Conservation (phyloP, 2,888 invertebrate genomes). For the Cenopis cana region DNA sequence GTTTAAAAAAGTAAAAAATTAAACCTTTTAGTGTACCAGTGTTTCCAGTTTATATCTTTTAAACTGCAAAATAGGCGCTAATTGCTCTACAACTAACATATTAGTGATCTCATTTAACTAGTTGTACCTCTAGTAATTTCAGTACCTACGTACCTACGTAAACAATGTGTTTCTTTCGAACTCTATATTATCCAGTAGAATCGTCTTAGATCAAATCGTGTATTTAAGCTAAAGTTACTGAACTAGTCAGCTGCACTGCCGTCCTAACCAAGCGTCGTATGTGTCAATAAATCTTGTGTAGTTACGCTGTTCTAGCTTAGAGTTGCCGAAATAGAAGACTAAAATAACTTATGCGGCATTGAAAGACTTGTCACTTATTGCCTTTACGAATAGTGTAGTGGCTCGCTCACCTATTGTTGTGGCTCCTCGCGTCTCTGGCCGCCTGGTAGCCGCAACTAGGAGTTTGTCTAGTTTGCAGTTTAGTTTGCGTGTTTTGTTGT, state of each 20-base stretch:
- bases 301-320: conserved; percentile 7
- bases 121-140: not conserved
- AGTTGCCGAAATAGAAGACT: not conserved
- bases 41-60: not conserved
- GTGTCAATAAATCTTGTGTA: not conserved
- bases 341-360: conserved; percentile 2
- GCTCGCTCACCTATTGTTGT: conserved; percentile 57
- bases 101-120: not conserved
- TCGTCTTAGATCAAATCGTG: conserved; percentile 11
- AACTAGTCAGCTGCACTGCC: conserved; percentile 3
- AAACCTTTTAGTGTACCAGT: not conserved
- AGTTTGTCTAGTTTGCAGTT: conserved; percentile 46
- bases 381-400: conserved; percentile 6
- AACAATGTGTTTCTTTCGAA: not conserved
- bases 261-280: conserved; percentile 5
- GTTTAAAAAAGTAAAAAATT: not conserved
- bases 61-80: not conserved
- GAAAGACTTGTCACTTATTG: not conserved
- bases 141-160: not conserved
- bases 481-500: conserved; percentile 16
- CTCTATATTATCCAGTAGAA: not conserved
- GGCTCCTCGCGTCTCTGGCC: conserved; percentile 55
- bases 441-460: conserved; percentile 59
- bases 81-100: not conserved
- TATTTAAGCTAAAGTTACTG: conserved; percentile 11